Base-by-base conservation (phyloP, 2,888 invertebrate genomes). In the Sylvicola cinctus region DNA sequence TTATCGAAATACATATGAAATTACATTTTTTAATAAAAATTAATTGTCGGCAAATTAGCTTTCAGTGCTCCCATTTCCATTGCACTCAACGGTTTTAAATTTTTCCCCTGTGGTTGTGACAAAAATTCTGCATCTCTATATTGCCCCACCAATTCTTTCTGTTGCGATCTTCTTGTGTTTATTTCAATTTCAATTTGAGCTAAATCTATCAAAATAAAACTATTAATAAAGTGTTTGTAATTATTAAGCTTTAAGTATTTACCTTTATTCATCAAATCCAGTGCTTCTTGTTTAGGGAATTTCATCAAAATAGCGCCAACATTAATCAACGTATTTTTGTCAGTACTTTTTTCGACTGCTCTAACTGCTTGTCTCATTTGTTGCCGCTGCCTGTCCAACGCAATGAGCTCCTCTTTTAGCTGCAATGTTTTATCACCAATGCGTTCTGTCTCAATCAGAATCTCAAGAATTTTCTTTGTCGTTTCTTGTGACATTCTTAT, bases 221-320 rank as follows among this genome's bases (percentile, higher is more conserved):
- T 14, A 17, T 23, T 11, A 20, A 15, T 32, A 29, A 29, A n/a
- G 6, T 6, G 29, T 29, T n/a, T 6, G 6, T n/a, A 32, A 14
- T 31, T 25, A 30, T 14, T 14, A 29, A 15, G 11, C 8, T 28
- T 5, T 17, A 20, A 17, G 12, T 13, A 23, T 12, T 23, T 35
- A 57, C 58, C 58, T 36, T 51, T 51, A 26, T 47, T 50, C 1
- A 58, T 39, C 31, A 58, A 34, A 23, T 51, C 43, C n/a, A 54
- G 34, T 3, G 56, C 57, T 13, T 46, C 48, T 1, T 42, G 38
- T 2, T 43, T 40, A 12, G 49, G 41, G 42, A 55, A 39, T 42
- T 58, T 55, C 0, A 58, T 44, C 30, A 58, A 34, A 43, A 55
- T 49, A 36, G 52, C 52, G 6, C 58, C 58, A 13, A 58, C 41